Conservation (phyloP, 2,797 vertebrate genomes). For the Manis crassicaudata region DNA sequence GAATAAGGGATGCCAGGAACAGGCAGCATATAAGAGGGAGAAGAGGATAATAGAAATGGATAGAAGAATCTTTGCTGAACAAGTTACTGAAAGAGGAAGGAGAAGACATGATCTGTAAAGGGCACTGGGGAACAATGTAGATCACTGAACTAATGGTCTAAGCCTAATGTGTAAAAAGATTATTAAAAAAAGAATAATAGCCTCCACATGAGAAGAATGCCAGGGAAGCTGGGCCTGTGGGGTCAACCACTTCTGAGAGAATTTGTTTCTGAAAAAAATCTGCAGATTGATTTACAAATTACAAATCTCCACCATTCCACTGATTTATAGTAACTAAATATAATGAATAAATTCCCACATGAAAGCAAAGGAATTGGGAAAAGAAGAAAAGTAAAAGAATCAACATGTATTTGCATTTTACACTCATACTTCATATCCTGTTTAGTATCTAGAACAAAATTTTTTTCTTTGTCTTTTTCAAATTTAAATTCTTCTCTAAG, state of each 20-base stretch:
- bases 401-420: background rate
- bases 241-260: background rate
- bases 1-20: background rate
- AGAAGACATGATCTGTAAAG: background rate
- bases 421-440: background rate
- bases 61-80: background rate
- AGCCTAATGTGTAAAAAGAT: background rate
- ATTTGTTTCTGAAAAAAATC: constrained; percentile 4
- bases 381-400: background rate
- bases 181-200: background rate
- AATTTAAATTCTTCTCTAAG: background rate
- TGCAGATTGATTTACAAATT: background rate
- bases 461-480: background rate
- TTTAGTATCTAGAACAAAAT: background rate
- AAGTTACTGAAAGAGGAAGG: background rate
- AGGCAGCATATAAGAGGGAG: background rate
- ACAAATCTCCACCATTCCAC: background rate
- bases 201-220: background rate
- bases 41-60: background rate
- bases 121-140: background rate
- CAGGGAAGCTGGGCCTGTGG: background rate
- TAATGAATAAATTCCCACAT: background rate
- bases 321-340: background rate
- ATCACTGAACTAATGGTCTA: background rate
- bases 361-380: background rate